Conservation (phyloP, 2,888 invertebrate genomes). For the Psylliodes chrysocephalus region DNA sequence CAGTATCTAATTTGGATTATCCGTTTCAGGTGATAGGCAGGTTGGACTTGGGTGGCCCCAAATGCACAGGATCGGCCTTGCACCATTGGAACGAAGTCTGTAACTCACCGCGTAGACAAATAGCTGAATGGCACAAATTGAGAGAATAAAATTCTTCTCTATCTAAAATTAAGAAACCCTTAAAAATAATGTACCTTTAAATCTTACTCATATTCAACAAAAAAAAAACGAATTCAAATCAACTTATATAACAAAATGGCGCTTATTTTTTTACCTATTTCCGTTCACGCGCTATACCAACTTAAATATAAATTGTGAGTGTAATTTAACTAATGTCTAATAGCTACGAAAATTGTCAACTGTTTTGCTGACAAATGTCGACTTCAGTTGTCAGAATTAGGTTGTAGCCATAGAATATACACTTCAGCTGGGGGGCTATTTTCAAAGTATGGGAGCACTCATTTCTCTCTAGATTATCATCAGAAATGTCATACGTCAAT, state of each 20-base stretch:
- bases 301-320: no score
- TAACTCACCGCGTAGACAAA: constrained; percentile 95
- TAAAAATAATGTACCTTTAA: constrained; percentile 31
- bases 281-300: no score
- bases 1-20: no score
- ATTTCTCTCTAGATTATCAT: no score
- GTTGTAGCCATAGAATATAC: no score
- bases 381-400: no score
- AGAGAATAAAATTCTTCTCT: constrained; percentile 75
- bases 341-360: no score
- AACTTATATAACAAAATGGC: constrained; percentile 2
- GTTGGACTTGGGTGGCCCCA: constrained; percentile 88
- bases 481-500: no score
- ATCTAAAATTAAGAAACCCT: constrained; percentile 2
- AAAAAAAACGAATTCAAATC: constrained; percentile 33
- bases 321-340: no score
- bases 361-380: no score
- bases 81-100: constrained; percentile 99
- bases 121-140: constrained; percentile 99
- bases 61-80: constrained; percentile 82
- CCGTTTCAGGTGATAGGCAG: constrained; percentile 87
- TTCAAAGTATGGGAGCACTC: no score
- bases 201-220: constrained; percentile 23
- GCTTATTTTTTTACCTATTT: neutral
- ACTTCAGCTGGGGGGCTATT: no score